Base-by-base conservation (phyloP, 2,888 invertebrate species). In the Brachyptera putata region DNA sequence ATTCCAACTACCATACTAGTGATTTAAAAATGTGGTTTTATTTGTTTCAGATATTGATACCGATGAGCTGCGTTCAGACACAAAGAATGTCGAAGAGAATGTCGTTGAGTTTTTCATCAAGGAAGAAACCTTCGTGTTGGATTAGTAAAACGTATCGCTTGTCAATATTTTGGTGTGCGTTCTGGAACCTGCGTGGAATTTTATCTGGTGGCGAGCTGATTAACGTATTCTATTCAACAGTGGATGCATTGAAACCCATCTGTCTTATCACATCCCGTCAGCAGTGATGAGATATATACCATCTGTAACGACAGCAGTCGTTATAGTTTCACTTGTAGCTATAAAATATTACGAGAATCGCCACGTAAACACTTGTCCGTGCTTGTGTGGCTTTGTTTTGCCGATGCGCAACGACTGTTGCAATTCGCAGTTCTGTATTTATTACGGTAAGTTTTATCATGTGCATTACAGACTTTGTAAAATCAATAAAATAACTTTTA, bases 41-140 rank as follows among this genome's bases (percentile, higher is more conserved):
- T 43, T 43, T 11, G 7, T 77, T 78, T 7, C 77, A 95, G 95
- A 91, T 75, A 82, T 93, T 69, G 95, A 96, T 74, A 95, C 96
- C n/a, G 95, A 96, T 76, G 89, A 88, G 73, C 77, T 94, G 68
- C 91, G 91, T 74, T 87, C 89, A 57, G 91, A 94, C 72, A 81
- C 84, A 56, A 83, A 84, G 69, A 93, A 94, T 75, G 85, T 93
- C 70, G 94, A 95, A 74, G 96, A 96, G 74, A 96, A 97, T 80
- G 82, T 89, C 72, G 89, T 97, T 71, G 96, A 97, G 87, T 95
- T 96, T 87, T 91, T 97, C 82, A 85, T 96, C 74, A 95, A 95
- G 83, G 95, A 96, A 81, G 95, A 96, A 83, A 83, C 84, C 71
- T 87, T 85, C 18, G 76, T 85, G 68, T 80, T 91, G 73, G 91